A percentile compares a stretch with the other conserved stretches of the same genome.
Conservation (phyloP, 2,113 vertebrate genomes). For the Melanerpes formicivorus region DNA sequence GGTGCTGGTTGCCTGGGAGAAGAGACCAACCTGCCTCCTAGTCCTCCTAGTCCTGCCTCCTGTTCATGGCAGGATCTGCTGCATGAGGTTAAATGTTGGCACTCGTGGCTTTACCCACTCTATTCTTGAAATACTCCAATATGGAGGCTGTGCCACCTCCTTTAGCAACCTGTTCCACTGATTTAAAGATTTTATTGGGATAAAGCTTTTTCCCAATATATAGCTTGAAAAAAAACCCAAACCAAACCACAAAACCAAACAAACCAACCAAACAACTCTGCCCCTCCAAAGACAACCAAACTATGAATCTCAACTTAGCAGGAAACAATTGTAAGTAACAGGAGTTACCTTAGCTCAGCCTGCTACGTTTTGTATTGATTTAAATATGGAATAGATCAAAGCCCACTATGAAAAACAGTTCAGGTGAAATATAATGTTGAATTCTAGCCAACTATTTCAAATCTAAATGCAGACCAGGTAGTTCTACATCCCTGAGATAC, state of each 20-base stretch:
- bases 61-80: not conserved
- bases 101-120: not conserved
- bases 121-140: not conserved
- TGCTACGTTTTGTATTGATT: not conserved
- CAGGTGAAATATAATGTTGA: not conserved
- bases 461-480: not conserved
- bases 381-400: not conserved
- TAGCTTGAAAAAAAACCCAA: not conserved
- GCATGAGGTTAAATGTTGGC: not conserved
- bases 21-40: no score
- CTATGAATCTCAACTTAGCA: not conserved
- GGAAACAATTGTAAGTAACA: not conserved
- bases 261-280: no score
- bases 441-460: not conserved
- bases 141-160: not conserved
- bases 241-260: no score
- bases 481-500: not conserved
- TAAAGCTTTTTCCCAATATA: not conserved
- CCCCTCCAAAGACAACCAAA: not conserved
- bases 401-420: not conserved
- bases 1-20: no score
- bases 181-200: not conserved
- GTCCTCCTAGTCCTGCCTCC: not conserved
- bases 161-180: not conserved
- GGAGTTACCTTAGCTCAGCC: not conserved